Evolutionary conservation across 2,113 vertebrate species (phyloP).

Genomic region (Catharus minimus): DNA sequence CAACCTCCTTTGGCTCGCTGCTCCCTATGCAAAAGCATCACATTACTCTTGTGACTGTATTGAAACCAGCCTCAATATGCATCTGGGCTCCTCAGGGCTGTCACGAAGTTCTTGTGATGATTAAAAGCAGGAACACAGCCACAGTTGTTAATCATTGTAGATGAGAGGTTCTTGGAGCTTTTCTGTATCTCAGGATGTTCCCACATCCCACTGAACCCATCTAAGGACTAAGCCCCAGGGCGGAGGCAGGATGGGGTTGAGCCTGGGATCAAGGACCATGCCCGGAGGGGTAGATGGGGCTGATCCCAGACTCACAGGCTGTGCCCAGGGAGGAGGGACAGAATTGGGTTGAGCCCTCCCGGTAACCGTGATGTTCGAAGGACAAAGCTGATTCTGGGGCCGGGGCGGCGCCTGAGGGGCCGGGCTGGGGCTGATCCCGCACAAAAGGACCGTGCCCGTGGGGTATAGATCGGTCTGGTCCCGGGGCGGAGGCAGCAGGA

Average conservation of each 20-base stretch:
- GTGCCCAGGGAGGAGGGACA: not conserved
- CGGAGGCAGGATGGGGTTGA: not conserved
- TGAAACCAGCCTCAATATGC: not conserved
- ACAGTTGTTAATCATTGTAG: not conserved
- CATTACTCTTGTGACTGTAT: slow-evolving; percentile 13
- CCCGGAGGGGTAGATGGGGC: not conserved
- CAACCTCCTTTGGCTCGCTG: not conserved
- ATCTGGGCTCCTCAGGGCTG: not conserved
- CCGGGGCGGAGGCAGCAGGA: too few relatives aligned
- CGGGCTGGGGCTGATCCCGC: not conserved
- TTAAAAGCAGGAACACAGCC: not conserved
- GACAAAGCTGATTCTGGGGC: not conserved
- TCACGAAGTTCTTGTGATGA: slow-evolving; percentile 9
- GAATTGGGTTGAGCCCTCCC: not conserved
- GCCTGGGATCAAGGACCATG: not conserved
- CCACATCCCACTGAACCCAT: not conserved
- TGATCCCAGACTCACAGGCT: too few relatives aligned
- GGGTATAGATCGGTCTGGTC: not conserved
- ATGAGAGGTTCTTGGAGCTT: not conserved
- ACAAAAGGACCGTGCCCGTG: not conserved
- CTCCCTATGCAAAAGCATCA: not conserved
- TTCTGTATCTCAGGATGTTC: not conserved
- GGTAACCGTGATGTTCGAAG: not conserved
- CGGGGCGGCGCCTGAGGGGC: not conserved
- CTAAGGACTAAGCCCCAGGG: not conserved